Evolutionary conservation across 2,113 vertebrate genomes (phyloP).

Genomic region (Chaetodon trifascialis): DNA sequence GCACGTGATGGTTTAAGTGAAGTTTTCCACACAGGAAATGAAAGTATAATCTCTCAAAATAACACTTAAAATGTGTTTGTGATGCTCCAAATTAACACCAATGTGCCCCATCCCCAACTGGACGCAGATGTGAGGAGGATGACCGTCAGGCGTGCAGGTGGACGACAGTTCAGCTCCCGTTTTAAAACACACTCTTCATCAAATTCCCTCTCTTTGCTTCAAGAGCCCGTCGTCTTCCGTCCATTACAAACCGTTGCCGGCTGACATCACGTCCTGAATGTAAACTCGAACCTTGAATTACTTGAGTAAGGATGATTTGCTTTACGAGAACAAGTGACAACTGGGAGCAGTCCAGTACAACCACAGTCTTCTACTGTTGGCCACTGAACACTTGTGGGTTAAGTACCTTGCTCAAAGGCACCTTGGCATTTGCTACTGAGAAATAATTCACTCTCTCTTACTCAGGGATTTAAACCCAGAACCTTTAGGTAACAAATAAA

Average conservation of each 20-base stretch:
- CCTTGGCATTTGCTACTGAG: constrained; percentile 60
- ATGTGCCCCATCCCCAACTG: neutral
- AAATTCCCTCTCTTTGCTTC: neutral
- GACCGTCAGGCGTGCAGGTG: constrained; percentile 17
- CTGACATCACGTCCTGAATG: neutral
- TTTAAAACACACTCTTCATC: neutral
- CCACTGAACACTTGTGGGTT: constrained; percentile 10
- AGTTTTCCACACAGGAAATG: neutral
- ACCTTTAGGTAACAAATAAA: constrained; percentile 3
- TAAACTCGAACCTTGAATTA: neutral
- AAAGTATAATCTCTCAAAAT: neutral
- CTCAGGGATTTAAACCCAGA: constrained; percentile 2
- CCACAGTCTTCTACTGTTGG: constrained; percentile 26
- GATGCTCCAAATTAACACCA: neutral
- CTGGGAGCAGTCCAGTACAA: constrained; percentile 14
- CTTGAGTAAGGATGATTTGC: neutral
- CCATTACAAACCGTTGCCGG: neutral
- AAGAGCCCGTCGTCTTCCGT: neutral
- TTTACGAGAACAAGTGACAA: neutral
- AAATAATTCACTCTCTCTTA: neutral
- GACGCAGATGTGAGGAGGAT: constrained; percentile 4
- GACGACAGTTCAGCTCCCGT: constrained; percentile 13
- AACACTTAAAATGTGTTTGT: neutral
- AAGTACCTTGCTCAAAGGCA: constrained; percentile 66
- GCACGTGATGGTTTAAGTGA: neutral